phyloP scores from a whole-genome alignment of 2,797 vertebrate species.

The Odontamblyopus rebecca region DNA sequence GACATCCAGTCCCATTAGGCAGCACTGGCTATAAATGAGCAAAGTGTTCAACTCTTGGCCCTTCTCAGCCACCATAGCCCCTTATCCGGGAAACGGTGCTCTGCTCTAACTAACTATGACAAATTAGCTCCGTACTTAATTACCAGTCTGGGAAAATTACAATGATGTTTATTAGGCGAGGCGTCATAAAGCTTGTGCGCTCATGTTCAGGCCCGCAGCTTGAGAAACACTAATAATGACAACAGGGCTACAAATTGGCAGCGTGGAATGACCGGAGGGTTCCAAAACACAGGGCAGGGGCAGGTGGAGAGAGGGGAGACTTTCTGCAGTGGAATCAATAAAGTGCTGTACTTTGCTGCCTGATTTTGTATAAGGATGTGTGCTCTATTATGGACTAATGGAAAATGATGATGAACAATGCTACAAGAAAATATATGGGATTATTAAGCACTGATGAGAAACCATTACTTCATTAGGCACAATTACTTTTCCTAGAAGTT shows the following conservation, averaged over 20 bases:
- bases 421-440: constrained; percentile 47
- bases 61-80: constrained; percentile 42
- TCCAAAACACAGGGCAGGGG: constrained; percentile 31
- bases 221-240: constrained; percentile 73
- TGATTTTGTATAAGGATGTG: constrained; percentile 44
- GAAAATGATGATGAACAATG: constrained; percentile 59
- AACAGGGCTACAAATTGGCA: constrained; percentile 69
- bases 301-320: constrained; percentile 62
- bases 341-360: constrained; percentile 33
- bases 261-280: constrained; percentile 52
- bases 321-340: constrained; percentile 71
- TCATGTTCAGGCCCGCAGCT: constrained; percentile 61
- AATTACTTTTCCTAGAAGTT: background rate
- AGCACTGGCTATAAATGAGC: constrained; percentile 38
- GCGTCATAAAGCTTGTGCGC: constrained; percentile 70
- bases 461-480: constrained; percentile 4
- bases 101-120: constrained; percentile 81
- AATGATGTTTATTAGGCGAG: constrained; percentile 75
- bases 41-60: constrained; percentile 38
- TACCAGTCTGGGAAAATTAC: constrained; percentile 77
- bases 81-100: constrained; percentile 45
- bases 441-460: background rate
- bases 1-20: constrained; percentile 20
- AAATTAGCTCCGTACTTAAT: constrained; percentile 81
- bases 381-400: constrained; percentile 61